A percentile compares a stretch with the other conserved stretches of the same genome.
Conservation (phyloP, 2,888 invertebrate genomes). For the Drosophila anomalata region DNA sequence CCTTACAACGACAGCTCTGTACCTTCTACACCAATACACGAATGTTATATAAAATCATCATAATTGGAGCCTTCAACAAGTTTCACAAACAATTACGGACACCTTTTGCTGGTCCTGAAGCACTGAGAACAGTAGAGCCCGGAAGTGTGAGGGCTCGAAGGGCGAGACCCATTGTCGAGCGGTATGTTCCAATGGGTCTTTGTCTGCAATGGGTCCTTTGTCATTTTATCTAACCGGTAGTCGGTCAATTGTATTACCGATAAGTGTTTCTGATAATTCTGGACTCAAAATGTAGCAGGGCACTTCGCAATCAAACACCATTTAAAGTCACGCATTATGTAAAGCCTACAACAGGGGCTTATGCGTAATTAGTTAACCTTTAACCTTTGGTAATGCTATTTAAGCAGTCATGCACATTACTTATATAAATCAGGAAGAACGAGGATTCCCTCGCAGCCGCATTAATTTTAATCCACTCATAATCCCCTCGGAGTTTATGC, state of each 20-base stretch:
- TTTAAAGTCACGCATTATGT: slow-evolving; percentile 2
- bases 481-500: slow-evolving; percentile 46
- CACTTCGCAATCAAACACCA: neutral
- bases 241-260: slow-evolving; percentile 45
- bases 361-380: slow-evolving; percentile 39
- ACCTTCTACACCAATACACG: slow-evolving; percentile 4
- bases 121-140: slow-evolving; percentile 7
- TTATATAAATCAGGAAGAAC: slow-evolving; percentile 5
- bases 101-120: slow-evolving; percentile 34
- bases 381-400: slow-evolving; percentile 31
- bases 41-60: slow-evolving; percentile 65
- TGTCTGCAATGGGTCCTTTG: slow-evolving; percentile 44
- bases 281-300: no score
- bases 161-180: slow-evolving; percentile 27
- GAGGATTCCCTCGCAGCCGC: slow-evolving; percentile 7
- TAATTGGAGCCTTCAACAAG: slow-evolving; percentile 79
- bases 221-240: slow-evolving; percentile 22
- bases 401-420: neutral
- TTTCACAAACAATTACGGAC: slow-evolving; percentile 70
- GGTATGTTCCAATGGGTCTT: slow-evolving; percentile 20
- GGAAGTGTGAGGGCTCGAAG: neutral
- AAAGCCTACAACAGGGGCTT: slow-evolving; percentile 33
- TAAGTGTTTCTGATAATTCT: slow-evolving; percentile 6
- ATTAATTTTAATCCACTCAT: slow-evolving; percentile 51
- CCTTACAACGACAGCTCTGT: neutral